Evolutionary conservation across 2,888 invertebrate genomes (phyloP).

Genomic region (Drosophila anomalata): DNA sequence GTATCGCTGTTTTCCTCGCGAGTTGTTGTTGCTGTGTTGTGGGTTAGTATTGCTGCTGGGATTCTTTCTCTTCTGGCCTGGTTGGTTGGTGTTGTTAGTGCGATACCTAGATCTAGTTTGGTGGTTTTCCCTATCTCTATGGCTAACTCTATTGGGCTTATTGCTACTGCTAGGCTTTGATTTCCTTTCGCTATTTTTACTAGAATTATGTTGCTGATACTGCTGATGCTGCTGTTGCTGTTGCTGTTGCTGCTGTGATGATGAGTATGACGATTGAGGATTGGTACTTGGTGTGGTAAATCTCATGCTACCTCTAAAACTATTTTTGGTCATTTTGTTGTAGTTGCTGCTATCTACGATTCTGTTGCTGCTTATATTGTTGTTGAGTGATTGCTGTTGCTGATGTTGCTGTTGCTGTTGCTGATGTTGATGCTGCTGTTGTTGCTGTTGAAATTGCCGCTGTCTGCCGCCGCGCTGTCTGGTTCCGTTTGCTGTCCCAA

Average conservation of each 20-base stretch:
- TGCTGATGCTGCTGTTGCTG: slow-evolving; percentile 41
- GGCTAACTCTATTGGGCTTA: slow-evolving; percentile 60
- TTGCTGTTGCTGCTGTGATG: slow-evolving; percentile 63
- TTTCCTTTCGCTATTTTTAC: slow-evolving; percentile 69
- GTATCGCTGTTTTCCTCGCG: slow-evolving; percentile 52
- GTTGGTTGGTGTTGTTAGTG: slow-evolving; percentile 37
- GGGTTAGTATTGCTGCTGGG: slow-evolving; percentile 27
- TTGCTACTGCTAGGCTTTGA: slow-evolving; percentile 63
- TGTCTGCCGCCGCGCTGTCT: slow-evolving; percentile 63
- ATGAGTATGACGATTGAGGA: slow-evolving; percentile 74
- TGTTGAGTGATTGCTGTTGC: slow-evolving; percentile 40
- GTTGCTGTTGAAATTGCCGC: slow-evolving; percentile 56
- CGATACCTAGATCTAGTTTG: slow-evolving; percentile 58
- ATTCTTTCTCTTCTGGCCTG: slow-evolving; percentile 14
- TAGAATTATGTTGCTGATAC: slow-evolving; percentile 56
- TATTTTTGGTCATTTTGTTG: slow-evolving; percentile 83
- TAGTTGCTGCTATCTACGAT: slow-evolving; percentile 69
- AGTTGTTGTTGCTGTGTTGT: slow-evolving; percentile 40
- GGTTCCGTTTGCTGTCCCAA: slow-evolving; percentile 56
- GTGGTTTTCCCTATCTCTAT: slow-evolving; percentile 55
- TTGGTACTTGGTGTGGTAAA: slow-evolving; percentile 63
- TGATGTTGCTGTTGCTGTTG: slow-evolving; percentile 43
- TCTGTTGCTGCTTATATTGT: slow-evolving; percentile 38
- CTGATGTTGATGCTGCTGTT: slow-evolving; percentile 55
- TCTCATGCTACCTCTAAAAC: slow-evolving; percentile 82